Base-by-base conservation (phyloP, 1,140 invertebrate genomes). In the Sycobia sp. region DNA sequence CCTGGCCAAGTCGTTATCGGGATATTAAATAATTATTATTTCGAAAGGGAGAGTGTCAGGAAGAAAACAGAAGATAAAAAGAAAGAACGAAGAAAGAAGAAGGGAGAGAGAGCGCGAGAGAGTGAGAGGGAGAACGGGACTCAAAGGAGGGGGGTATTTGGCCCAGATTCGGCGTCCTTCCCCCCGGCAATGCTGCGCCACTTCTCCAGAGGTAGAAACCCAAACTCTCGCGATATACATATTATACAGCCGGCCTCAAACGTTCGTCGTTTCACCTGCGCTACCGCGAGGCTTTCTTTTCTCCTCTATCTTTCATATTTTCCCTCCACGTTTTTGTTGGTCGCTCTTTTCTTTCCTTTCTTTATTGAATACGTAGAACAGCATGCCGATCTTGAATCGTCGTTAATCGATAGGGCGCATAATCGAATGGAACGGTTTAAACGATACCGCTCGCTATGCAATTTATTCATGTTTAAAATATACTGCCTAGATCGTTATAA, bases 21-120 rank as follows among this genome's bases (percentile, higher is more conserved):
- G 49, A 65, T 74, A 73, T 75, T 74, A 73, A 75, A 77, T 77
- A 77, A 77, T 77, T 75, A 74, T 74, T 74, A 76, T 77, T 76
- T 76, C 73, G 73, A 77, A 77, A 77, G 73, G 67, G 70, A 75
- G 72, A 76, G 70, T 72, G 69, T 71, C 36, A 65, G 43, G 50
- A 55, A 41, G 22, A 34, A n/a, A 27, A 18, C 29, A 23, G 39
- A 63, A 20, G 41, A 43, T 14, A 39, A 47, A 36, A 0, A 32
- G 27, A 43, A 16, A 50, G 25, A 57, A 11, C 51, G 32, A 32
- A 20, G 43, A 64, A 38, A 53, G 38, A 43, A 49, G n/a, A n/a
- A n/a, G n/a, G n/a, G n/a, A n/a, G n/a, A n/a, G n/a, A n/a, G n/a
- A n/a, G n/a, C n/a, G n/a, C n/a, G n/a, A n/a, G n/a, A n/a, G n/a